Percentiles rank a stretch among this genome's conserved stretches.
Evolutionary conservation across 2,797 vertebrate species (phyloP).

Genomic region (Sitta carolinensis): DNA sequence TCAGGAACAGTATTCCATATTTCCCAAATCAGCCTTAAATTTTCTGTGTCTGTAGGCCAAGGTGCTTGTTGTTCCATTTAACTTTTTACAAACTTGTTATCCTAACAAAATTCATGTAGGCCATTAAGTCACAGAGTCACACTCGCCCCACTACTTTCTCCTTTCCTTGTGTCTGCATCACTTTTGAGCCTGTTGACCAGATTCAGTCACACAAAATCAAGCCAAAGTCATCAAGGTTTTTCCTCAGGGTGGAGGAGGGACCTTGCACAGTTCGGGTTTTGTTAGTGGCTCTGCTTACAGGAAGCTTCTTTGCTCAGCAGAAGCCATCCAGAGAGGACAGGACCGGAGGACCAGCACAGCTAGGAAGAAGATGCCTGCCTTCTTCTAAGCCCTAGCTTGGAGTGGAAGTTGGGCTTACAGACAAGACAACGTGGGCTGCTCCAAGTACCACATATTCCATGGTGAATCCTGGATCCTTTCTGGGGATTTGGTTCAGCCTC

Average conservation of each 20-base stretch:
- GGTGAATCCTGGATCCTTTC: background rate
- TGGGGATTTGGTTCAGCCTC: background rate
- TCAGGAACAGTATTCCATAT: background rate
- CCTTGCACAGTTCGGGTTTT: background rate
- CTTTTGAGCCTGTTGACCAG: background rate
- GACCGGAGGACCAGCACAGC: background rate
- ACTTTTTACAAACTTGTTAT: background rate
- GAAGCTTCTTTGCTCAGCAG: background rate
- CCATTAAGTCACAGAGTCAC: background rate
- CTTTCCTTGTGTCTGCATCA: background rate
- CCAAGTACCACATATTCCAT: accelerated
- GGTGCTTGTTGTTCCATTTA: background rate
- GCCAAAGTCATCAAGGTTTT: background rate
- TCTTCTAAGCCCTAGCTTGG: background rate
- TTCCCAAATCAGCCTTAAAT: background rate
- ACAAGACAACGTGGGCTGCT: accelerated
- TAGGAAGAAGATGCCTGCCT: background rate
- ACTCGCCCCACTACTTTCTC: background rate
- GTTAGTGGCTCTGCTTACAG: background rate
- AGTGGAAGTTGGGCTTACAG: background rate
- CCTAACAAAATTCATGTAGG: background rate
- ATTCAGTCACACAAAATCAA: background rate
- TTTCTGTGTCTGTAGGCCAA: background rate
- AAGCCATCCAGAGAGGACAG: background rate
- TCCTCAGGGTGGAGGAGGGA: background rate